Conservation (phyloP, 92 coral and sea anemone genomes). For the Plumapathes pennacea region DNA sequence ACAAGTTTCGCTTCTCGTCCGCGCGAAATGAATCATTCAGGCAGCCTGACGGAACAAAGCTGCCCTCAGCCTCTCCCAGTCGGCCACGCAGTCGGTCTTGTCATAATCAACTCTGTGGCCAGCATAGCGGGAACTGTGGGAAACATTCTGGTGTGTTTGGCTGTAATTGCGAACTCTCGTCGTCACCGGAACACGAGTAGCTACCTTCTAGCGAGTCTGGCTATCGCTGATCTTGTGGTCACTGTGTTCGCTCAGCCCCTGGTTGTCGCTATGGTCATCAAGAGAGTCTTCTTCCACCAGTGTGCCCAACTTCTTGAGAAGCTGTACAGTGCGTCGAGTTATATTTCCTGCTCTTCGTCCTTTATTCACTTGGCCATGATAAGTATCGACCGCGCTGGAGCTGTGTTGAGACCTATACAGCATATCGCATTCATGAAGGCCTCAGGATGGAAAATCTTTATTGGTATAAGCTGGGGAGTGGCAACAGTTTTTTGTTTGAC, state of each 20-base stretch:
- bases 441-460: constrained; percentile 23
- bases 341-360: constrained; percentile 30
- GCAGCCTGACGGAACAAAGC: no score
- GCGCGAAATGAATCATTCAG: no score
- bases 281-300: constrained; percentile 5
- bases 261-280: constrained; percentile 20
- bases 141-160: constrained; percentile 38
- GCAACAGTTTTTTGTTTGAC: constrained; percentile 7
- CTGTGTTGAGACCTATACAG: constrained; percentile 30
- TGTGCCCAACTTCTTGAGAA: constrained; percentile 24
- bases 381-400: constrained; percentile 38
- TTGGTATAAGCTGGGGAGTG: constrained; percentile 16
- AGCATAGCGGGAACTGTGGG: constrained; percentile 30
- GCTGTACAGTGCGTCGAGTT: constrained; percentile 16
- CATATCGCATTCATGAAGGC: constrained; percentile 14
- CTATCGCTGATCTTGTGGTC: constrained; percentile 54
- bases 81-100: constrained; percentile 30
- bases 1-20: no score
- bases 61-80: constrained; percentile 38
- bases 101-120: constrained; percentile 17
- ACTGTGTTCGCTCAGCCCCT: constrained; percentile 39
- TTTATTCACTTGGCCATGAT: constrained; percentile 22
- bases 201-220: constrained; percentile 46
- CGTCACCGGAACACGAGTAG: constrained; percentile 26
- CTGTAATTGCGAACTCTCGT: constrained; percentile 14